These are phyloP conservation scores for Crocidura indochinensis DNA, from an alignment of 2,797 vertebrate species.

Conservation along the genomic window DNA sequence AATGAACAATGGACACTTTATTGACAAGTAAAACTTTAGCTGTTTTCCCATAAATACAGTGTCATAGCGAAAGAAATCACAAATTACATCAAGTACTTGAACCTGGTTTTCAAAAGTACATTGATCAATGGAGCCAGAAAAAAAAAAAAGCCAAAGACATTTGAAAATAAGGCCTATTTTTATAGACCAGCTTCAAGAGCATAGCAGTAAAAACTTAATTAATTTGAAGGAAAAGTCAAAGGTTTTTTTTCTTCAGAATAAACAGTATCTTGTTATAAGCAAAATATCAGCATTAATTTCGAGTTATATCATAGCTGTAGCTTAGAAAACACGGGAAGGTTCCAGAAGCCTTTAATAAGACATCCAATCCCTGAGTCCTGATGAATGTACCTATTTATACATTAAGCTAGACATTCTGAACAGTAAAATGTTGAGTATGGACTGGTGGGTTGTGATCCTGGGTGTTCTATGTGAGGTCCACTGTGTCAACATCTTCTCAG, in stretches of 20 bases:
- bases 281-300: neutral
- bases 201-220: neutral
- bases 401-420: neutral
- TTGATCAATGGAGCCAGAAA: neutral
- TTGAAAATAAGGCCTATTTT: neutral
- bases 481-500: neutral
- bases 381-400: neutral
- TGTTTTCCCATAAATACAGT: neutral
- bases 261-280: neutral
- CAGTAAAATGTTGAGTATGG: neutral
- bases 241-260: neutral
- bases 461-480: neutral
- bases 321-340: neutral
- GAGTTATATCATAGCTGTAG: neutral
- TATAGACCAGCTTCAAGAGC: neutral
- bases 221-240: neutral
- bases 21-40: neutral
- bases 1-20: neutral
- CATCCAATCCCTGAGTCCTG: neutral
- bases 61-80: constrained; percentile 45
- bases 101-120: neutral
- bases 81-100: constrained; percentile 14
- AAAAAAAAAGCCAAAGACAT: neutral
- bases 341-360: neutral
- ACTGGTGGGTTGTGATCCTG: neutral